Base-by-base conservation (phyloP, 64 coral and sea anemone species). In the Exaiptasia diaphana region DNA sequence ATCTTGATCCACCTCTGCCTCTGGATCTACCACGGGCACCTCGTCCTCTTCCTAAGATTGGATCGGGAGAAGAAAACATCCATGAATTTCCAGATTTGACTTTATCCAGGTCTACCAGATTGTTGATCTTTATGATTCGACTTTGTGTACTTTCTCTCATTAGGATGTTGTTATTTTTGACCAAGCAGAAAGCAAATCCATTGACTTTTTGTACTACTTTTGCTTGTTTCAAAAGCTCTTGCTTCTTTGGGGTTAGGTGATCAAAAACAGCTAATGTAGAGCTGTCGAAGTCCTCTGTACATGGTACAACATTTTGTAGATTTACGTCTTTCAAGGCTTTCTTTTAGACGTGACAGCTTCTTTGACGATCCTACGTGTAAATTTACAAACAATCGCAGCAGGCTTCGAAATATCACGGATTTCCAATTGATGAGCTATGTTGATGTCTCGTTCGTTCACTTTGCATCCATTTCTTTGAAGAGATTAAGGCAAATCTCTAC, bases 361-460 rank as follows among this genome's bases (percentile, higher is more conserved):
- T 18, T 53, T 87, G 17, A 73, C 74, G 9, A 86, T 43, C 12
- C 70, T 62, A 29, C 83, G 5, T 14, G 57, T 76, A 64, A 86
- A 76, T 60, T 77, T 87, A 17, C 61, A 87, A 2, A 87, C 27
- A 8, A 77, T 77, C 5, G 83, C 70, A 20, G 42, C 29, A 34
- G 83, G 73, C 1, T 33, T 53, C 11, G 4, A 24, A 5, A 48
- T 29, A 5, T 28, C 71, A 41, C 85, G 68, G 18, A 18, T 20
- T 22, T 9, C 50, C 17, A 89, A 62, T 28, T 50, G 33, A 48
- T 73, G 61, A 3, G 74, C 73, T 20, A 67, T 69, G 27, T 78
- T 59, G 5, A 87, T 71, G 5, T 78, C 28, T 8, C 72, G 49
- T 26, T 55, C 5, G 4, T 71, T 50, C 2, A 77, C 25, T 64